Evolutionary conservation across 1,140 invertebrate genomes (phyloP), one percentile per base, ranked within the genome.

Genomic region (Apis cerana): DNA sequence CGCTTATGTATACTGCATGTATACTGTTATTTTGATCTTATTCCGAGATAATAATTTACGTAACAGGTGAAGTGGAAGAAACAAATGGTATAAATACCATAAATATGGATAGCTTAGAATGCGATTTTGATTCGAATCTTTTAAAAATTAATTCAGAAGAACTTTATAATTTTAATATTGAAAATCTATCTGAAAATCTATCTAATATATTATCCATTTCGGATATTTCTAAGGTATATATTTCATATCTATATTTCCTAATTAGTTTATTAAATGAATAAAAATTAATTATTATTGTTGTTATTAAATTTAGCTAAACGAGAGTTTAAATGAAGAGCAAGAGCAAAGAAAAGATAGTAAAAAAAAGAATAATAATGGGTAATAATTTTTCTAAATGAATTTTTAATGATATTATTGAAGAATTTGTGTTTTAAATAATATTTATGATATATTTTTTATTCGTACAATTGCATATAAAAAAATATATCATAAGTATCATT

Each of bases 331-430:
- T 23, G 72, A 56, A 43, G 59, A 43, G 33, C 33, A 43, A 43
- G 43, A 15, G 13, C 13, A 23, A 77, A 65, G 19, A 12, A 67
- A 10, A 23, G 75, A 75, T 59, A 13, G 8, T 3, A 80, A 64
- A 67, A 86, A 88, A 56, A 81, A 21, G n/a, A 83, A 59, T 62
- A 94, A 91, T 77, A 43, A 94, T 95, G 93, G 94, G 92, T 4
- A 95, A 95, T 65, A 95, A 95, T 90, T 94, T 95, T 69, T 94
- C 94, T 43, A 43, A 43, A 12, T 91, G 92, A 75, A 81, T 95
- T 27, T 93, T 94, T 0, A 94, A 91, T 67, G 91, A 83, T 11
- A 91, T 91, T 52, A 90, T 91, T 71, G 90, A 93, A 77, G 94
- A 93, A 74, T 85, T n/a, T 94, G 7, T 92, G 90, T 86, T 64